Evolutionary conservation across 2,888 invertebrate genomes (phyloP).

Genomic region (Melanchra persicariae): DNA sequence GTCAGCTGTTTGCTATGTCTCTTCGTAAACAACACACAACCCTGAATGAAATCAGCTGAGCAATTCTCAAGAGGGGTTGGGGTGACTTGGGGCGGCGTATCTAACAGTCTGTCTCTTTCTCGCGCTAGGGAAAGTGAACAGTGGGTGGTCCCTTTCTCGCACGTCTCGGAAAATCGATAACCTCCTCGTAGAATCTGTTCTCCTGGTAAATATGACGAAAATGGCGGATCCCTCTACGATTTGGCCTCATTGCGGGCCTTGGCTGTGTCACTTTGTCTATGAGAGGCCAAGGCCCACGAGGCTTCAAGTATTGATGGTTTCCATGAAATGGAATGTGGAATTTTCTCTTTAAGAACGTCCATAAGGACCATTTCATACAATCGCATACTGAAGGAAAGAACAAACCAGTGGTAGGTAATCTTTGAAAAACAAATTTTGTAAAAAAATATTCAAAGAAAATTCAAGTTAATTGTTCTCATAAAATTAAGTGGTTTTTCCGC

Average conservation of each 20-base stretch:
- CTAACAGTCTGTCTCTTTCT: constrained; percentile 45
- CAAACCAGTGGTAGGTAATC: background rate
- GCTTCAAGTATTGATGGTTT: constrained; percentile 1
- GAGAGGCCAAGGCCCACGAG: constrained; percentile 1
- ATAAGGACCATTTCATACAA: background rate
- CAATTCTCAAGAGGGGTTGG: constrained; percentile 40
- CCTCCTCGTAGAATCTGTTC: constrained; percentile 68
- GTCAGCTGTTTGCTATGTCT: background rate
- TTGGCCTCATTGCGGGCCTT: constrained; percentile 45
- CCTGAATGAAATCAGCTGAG: constrained; percentile 56
- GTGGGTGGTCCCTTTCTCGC: constrained; percentile 42
- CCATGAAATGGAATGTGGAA: background rate
- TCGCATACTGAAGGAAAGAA: background rate
- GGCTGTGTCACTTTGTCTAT: background rate
- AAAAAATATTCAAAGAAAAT: background rate
- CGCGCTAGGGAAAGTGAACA: constrained; percentile 9
- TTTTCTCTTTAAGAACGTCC: background rate
- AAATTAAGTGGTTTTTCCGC: constrained; percentile 27
- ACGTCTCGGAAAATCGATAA: constrained; percentile 69
- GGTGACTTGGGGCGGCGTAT: constrained; percentile 27
- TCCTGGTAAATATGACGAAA: constrained; percentile 80
- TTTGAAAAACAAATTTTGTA: no score
- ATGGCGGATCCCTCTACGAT: constrained; percentile 81
- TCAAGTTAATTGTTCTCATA: background rate
- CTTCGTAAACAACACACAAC: constrained; percentile 12